Evolutionary conservation across 1,140 invertebrate genomes (phyloP).

Genomic region (Eumaeus atala): DNA sequence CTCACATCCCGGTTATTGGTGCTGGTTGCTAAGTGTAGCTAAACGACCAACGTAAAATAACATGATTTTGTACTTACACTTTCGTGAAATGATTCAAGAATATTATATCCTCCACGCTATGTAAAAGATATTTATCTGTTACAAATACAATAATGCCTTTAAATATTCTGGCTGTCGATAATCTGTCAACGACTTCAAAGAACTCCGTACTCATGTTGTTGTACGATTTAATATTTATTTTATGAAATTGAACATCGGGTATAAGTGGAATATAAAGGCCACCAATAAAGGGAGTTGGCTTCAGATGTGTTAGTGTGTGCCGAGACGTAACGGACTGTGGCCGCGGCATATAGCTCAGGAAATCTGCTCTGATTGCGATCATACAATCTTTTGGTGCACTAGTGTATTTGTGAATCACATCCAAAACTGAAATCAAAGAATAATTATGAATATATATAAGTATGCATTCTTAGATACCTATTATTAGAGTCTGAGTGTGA

Average conservation of each 20-base stretch:
- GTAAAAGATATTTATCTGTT: slow-evolving; percentile 50
- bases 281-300: slow-evolving; percentile 35
- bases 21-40: too few species aligned
- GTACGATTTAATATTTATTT: slow-evolving; percentile 49
- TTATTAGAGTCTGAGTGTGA: too few species aligned
- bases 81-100: slow-evolving; percentile 60
- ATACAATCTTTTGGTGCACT: slow-evolving; percentile 50
- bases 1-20: too few species aligned
- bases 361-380: slow-evolving; percentile 39
- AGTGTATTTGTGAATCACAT: slow-evolving; percentile 42
- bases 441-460: background rate
- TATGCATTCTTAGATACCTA: too few species aligned
- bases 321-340: slow-evolving; percentile 38
- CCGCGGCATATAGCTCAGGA: slow-evolving; percentile 47
- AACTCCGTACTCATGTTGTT: slow-evolving; percentile 38
- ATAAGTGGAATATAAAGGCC: slow-evolving; percentile 52
- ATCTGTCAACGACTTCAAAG: slow-evolving; percentile 37
- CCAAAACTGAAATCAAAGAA: slow-evolving; percentile 47
- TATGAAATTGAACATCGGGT: slow-evolving; percentile 50
- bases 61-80: slow-evolving; percentile 41
- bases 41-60: too few species aligned
- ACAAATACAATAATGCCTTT: slow-evolving; percentile 58
- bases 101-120: slow-evolving; percentile 51
- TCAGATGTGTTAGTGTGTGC: slow-evolving; percentile 32
- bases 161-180: slow-evolving; percentile 39